Base-by-base conservation (phyloP, 2,113 vertebrate genomes). In the Rhinoderma darwinii region DNA sequence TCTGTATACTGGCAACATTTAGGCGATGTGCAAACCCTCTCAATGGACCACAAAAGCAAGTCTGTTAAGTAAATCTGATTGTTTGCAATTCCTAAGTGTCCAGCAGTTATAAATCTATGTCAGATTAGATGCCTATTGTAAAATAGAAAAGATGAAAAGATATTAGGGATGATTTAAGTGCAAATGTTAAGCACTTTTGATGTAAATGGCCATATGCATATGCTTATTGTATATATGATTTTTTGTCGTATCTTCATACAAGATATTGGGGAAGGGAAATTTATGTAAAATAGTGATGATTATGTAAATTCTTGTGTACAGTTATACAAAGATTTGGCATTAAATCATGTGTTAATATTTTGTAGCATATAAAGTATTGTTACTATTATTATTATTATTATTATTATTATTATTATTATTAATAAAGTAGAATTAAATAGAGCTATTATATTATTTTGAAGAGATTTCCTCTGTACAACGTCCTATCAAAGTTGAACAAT, bases 11-110 rank as follows among this genome's bases (percentile, higher is more conserved):
- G n/a, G n/a, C n/a, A n/a, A n/a, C n/a, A n/a, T n/a, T n/a, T n/a
- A n/a, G n/a, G n/a, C n/a, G n/a, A n/a, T n/a, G n/a, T n/a, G n/a
- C n/a, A n/a, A n/a, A n/a, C n/a, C n/a, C n/a, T n/a, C n/a, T 39
- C 73, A 85, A 85, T 77, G 43, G 82, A 74, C 82, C 70, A 56
- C 50, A 59, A 68, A 70, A 85, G 73, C 73, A 77, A 66, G 41
- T 25, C 84, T 76, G 54, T 63, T 27, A 66, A 63, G 27, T 47
- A 77, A 77, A 85, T 85, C 54, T 77, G 27, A 78, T 85, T 56
- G 72, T 85, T 9, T 32, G 51, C 44, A 14, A 6, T 66, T 75
- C 14, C 39, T 76, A 39, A 61, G 39, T 76, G 73, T 61, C 73
- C n/a, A 47, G 14, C 18, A 75, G 59, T 30, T 59, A 61, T 9